Percentiles rank a stretch among this genome's conserved stretches.
Evolutionary conservation across 2,888 invertebrate species (phyloP).

Genomic region (Hoplodrina blanda): DNA sequence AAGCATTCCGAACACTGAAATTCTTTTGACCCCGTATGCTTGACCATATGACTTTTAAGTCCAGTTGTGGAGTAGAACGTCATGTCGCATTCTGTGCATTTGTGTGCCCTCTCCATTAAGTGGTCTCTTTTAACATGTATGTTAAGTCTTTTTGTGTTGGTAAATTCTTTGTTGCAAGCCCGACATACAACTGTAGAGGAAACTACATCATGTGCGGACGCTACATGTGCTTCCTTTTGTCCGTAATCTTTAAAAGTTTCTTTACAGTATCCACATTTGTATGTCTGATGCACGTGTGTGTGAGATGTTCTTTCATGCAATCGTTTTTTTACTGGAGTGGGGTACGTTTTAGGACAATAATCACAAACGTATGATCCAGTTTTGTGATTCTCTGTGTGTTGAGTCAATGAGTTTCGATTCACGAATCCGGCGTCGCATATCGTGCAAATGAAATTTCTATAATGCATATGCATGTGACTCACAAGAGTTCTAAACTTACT

Average conservation of each 20-base stretch:
- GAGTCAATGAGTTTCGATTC: constrained; percentile 62
- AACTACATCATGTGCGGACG: constrained; percentile 63
- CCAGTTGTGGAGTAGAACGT: constrained; percentile 67
- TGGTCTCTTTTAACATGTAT: constrained; percentile 71
- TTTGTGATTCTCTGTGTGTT: constrained; percentile 64
- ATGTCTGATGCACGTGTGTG: constrained; percentile 42
- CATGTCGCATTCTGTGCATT: constrained; percentile 64
- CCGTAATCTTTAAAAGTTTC: constrained; percentile 70
- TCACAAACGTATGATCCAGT: constrained; percentile 73
- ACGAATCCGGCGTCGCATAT: constrained; percentile 69
- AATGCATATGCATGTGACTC: constrained; percentile 76
- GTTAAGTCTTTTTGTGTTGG: constrained; percentile 56
- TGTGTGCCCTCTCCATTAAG: constrained; percentile 62
- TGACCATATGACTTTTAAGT: constrained; percentile 80
- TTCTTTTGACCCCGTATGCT: constrained; percentile 81
- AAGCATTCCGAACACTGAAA: constrained; percentile 76
- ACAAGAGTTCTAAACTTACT: constrained; percentile 55
- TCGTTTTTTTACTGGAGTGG: constrained; percentile 77
- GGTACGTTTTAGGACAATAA: constrained; percentile 79
- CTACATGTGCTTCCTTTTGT: constrained; percentile 67
- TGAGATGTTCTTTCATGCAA: constrained; percentile 75
- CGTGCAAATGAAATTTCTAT: constrained; percentile 70
- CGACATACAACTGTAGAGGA: constrained; percentile 61
- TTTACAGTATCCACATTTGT: constrained; percentile 71
- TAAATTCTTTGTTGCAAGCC: constrained; percentile 70